Base-by-base conservation (phyloP, 1,140 invertebrate genomes). In the Hycleus phaleratus region DNA sequence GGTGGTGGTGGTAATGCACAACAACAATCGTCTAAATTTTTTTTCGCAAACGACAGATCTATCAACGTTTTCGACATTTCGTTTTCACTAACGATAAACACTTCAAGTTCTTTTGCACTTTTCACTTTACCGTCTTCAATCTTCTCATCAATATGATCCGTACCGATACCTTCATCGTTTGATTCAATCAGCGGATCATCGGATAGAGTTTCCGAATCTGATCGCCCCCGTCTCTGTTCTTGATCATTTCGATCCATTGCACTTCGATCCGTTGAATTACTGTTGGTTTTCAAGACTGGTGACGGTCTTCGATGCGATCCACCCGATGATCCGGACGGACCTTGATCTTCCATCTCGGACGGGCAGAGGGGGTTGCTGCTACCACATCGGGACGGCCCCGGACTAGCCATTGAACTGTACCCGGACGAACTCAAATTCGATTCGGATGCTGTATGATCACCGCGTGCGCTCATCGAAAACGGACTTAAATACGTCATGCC, bases 371-470 rank as follows among this genome's bases (percentile, higher is more conserved):
- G 86, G 72, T 87, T 89, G 62, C 82, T 88, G 0, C 86, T 88
- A 7, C 85, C 85, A 70, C 86, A 88, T 46, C 87, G 74, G 1
- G 85, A 88, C 1, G 86, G 85, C 2, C 85, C 86, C 0, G 86
- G 86, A 73, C 84, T 87, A 2, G 86, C 86, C 82, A 89, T 88
- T 3, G 86, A 88, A 58, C 85, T 87, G 66, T 90, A 90, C n/a
- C 88, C 88, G 1, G 86, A 88, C 7, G 86, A 88, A 57, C 85
- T 88, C 18, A 90, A 72, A 72, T 90, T 90, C 0, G 86, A 88
- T 72, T 90, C 86, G 1, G 87, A 90, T 10, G 85, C 84, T 10
- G 84, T 83, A 64, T 86, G 76, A 63, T 87, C 85, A 8, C 82
- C 79, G 61, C 82, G 72, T 7, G 81, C 77, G 25, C 82, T 81